Percentiles rank a stretch among this genome's conserved stretches.
Evolutionary conservation across 1,140 invertebrate species (phyloP).

Genomic region (Lethocerus indicus): DNA sequence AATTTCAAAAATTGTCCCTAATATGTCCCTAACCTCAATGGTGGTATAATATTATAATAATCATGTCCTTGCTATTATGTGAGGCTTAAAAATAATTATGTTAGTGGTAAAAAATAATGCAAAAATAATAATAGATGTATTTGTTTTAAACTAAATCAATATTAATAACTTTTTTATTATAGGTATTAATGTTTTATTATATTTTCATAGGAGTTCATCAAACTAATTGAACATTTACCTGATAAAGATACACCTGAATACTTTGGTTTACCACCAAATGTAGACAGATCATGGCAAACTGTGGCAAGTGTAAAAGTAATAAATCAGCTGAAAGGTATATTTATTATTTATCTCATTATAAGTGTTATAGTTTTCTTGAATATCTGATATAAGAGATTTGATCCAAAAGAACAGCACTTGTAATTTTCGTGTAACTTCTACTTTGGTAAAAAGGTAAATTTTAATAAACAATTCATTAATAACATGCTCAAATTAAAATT

Average conservation of each 20-base stretch:
- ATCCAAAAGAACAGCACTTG: background rate
- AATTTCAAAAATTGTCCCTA: too few species aligned
- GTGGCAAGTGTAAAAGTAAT: conserved; percentile 44
- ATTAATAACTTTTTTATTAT: conserved; percentile 1
- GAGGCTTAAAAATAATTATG: background rate
- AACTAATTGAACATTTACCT: conserved; percentile 39
- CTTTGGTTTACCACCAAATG: conserved; percentile 68
- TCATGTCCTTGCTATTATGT: background rate
- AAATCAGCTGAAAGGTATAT: conserved; percentile 39
- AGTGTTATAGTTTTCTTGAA: background rate
- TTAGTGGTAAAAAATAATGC: background rate
- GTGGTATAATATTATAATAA: background rate
- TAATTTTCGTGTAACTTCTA: background rate
- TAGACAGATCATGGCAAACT: conserved; percentile 58
- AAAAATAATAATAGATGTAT: background rate
- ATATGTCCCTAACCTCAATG: too few species aligned
- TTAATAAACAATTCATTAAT: background rate
- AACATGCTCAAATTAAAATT: background rate
- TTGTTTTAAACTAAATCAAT: background rate
- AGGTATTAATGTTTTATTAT: conserved; percentile 6
- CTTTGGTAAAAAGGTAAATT: background rate
- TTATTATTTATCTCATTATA: conserved; percentile 13
- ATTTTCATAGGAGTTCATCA: conserved; percentile 38
- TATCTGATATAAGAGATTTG: background rate
- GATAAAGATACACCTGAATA: conserved; percentile 48